Evolutionary conservation across 2,888 invertebrate genomes (phyloP), one percentile per base, ranked within the genome.

Genomic region (Phortica magna): DNA sequence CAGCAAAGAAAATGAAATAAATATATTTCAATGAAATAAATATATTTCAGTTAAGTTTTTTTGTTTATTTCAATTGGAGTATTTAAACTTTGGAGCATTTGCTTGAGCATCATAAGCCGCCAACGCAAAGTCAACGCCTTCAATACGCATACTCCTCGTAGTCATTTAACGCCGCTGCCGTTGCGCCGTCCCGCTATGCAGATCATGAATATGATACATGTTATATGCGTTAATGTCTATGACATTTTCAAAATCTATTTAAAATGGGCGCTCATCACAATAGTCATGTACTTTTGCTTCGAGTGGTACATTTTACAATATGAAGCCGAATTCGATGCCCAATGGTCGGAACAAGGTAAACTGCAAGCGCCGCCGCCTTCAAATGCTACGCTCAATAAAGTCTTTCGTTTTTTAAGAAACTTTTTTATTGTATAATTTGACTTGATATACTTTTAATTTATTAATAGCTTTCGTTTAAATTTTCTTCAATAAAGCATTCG

Each of bases 221-320:
- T 78, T 73, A 72, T 88, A 53, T 76, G 81, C 53, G 64, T 79
- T 14, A 81, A 88, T 77, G 78, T 90, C 72, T 71, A 84, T 74
- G 87, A 84, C 74, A 90, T 91, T 75, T 84, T 89, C 0, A 88
- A 81, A 77, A 89, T 92, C 76, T 92, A 92, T 79, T 39, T 92
- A 3, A 91, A 91, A 80, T 90, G 91, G 42, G 89, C 84, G 12
- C 73, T 89, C 68, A 80, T 92, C 64, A 87, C 91, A 7, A 76
- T 91, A 39, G 76, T 87, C 53, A 74, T 91, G 48, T 92, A 90
- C 82, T 83, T 88, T 17, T 71, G 86, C 10, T 87, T 90, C 78
- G 88, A 90, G 75, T 91, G 90, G 91, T 91, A 91, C 73, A 84
- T 91, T 61, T 48, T 87, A 39, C 83, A 83, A 42, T 90, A 86